Evolutionary conservation across 1,140 invertebrate genomes (phyloP), one percentile per base, ranked within the genome.

Genomic region (Andrena cerasifolii): DNA sequence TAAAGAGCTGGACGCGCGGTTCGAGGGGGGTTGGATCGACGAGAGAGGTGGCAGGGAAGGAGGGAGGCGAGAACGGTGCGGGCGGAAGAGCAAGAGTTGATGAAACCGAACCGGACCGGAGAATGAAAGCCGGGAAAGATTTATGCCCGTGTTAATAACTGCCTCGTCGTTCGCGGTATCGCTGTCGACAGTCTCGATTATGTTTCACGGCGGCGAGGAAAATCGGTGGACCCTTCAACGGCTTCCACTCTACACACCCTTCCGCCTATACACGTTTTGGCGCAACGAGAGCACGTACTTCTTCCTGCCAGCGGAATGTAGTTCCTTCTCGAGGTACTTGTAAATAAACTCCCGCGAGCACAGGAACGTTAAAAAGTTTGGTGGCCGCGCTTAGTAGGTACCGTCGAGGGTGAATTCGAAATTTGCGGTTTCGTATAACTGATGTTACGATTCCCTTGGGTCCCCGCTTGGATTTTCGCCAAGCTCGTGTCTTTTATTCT

Each of bases 111-210:
- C 31, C 58, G 26, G 61, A 43, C 28, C 36, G 10, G n/a, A 24
- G 33, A 65, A 74, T 74, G 61, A 74, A 74, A 74, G 71, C 54
- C 26, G 24, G 49, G 24, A n/a, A 74, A 74, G 71, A 74, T 74
- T 74, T 74, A 74, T 65, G 47, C 40, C 21, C 49, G 49, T 21
- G 61, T 74, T 66, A 65, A 74, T 54, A 43, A 65, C 56, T 62
- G 28, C 68, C 54, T 71, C 36, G 54, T 47, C n/a, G 68, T 61
- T 49, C 43, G 40, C 28, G 70, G 70, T 21, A 61, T 49, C 56
- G 28, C 8, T 12, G 56, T 72, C 54, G 54, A 49, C 67, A 47
- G 54, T 18, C 40, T 49, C 68, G 68, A 72, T 72, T 72, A 59
- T 36, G 56, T n/a, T 72, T n/a, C 56, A 16, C 26, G 36, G 68